phyloP scores from a whole-genome alignment of 2,797 vertebrate species.

The Naso thynnoides region DNA sequence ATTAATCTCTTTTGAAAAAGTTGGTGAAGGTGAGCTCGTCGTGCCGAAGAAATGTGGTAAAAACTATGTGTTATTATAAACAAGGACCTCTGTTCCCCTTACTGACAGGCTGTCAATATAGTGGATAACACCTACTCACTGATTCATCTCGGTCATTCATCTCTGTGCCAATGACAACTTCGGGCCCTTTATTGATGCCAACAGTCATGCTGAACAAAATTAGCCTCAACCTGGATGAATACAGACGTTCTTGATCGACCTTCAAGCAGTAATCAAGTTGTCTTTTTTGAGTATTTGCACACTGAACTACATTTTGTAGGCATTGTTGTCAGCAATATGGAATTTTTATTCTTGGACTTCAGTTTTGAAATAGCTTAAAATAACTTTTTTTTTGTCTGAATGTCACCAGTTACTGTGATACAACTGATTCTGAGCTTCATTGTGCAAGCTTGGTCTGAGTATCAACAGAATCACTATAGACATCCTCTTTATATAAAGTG shows the following conservation, averaged over 20 bases:
- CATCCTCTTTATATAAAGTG: no score
- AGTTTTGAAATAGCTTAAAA: background rate
- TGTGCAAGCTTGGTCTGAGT: background rate
- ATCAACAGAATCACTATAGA: no score
- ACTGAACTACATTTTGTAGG: background rate
- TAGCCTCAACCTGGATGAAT: constrained; percentile 21
- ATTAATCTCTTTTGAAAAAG: constrained; percentile 36
- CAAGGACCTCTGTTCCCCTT: constrained; percentile 17
- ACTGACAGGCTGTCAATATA: constrained; percentile 16
- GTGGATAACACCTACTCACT: constrained; percentile 15
- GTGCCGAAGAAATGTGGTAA: constrained; percentile 4
- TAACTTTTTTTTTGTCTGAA: background rate
- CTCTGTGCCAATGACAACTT: constrained; percentile 11
- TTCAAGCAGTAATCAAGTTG: constrained; percentile 24
- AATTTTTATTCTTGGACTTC: background rate
- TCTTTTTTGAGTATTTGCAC: background rate
- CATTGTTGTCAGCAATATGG: background rate
- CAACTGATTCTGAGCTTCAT: background rate
- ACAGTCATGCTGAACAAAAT: constrained; percentile 11
- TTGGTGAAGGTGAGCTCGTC: constrained; percentile 25
- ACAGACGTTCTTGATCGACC: constrained; percentile 12
- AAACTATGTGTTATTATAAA: constrained; percentile 24
- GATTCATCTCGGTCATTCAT: constrained; percentile 24
- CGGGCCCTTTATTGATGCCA: constrained; percentile 18
- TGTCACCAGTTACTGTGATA: background rate